These are phyloP conservation scores for Hybos culiciformis DNA, from an alignment of 2,888 invertebrate genomes.

Conservation along the genomic window DNA sequence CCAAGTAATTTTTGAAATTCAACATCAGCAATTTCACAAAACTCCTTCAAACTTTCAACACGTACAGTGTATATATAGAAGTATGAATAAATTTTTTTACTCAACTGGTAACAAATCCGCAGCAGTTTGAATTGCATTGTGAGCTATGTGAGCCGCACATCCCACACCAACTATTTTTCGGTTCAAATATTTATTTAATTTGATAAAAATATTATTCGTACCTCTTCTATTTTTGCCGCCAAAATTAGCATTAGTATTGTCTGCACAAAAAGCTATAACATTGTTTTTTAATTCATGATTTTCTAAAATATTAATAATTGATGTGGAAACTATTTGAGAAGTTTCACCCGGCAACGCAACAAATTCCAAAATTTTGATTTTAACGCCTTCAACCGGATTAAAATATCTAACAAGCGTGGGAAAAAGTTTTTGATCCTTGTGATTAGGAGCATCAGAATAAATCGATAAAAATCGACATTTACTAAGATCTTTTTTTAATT, in stretches of 20 bases:
- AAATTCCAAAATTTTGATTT: neutral
- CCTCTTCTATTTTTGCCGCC: neutral
- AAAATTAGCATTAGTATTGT: neutral
- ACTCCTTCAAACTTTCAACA: conserved; percentile 2
- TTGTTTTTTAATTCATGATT: neutral
- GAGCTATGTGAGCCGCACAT: conserved; percentile 10
- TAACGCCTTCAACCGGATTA: neutral
- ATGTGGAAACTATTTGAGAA: neutral
- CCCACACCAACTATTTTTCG: neutral
- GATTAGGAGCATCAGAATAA: conserved; percentile 7
- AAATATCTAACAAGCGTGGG: conserved; percentile 5
- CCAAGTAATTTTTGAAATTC: conserved; percentile 7
- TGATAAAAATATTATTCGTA: neutral
- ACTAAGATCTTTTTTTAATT: conserved; percentile 11
- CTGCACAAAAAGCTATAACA: neutral
- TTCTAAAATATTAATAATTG: neutral
- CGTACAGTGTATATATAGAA: conserved; percentile 2
- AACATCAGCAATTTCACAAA: conserved; percentile 4
- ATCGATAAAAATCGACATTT: conserved; percentile 9
- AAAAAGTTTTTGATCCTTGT: conserved; percentile 8
- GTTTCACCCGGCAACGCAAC: neutral
- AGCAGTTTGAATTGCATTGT: conserved; percentile 9
- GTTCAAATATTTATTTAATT: neutral
- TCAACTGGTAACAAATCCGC: conserved; percentile 17
- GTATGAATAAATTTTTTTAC: too few relatives aligned